Evolutionary conservation across 2,797 vertebrate species (phyloP).

Genomic region (Acrossocheilus fasciatus): DNA sequence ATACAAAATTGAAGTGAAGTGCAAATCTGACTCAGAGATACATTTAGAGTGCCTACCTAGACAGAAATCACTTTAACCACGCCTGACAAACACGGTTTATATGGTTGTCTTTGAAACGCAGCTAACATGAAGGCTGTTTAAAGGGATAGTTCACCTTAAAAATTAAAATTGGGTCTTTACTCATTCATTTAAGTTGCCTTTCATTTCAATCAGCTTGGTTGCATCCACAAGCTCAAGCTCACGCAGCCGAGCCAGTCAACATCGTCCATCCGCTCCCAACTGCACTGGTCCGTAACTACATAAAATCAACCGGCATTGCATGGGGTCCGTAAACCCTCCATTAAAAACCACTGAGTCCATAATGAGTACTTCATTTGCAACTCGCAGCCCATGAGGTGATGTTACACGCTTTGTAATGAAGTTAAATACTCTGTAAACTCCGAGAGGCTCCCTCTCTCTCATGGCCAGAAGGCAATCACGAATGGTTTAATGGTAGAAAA

Average conservation of each 20-base stretch:
- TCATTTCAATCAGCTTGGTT: not conserved
- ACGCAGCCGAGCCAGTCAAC: not conserved
- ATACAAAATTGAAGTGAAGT: not conserved
- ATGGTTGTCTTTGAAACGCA: slow-evolving; percentile 8
- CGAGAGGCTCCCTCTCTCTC: not conserved
- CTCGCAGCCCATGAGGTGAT: not conserved
- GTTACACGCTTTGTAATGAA: slow-evolving; percentile 33
- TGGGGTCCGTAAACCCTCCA: slow-evolving; percentile 11
- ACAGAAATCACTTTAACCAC: slow-evolving; percentile 41
- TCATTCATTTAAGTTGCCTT: slow-evolving; percentile 25
- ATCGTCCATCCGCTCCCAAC: not conserved
- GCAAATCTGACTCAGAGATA: not conserved
- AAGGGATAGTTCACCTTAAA: not conserved
- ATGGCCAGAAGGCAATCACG: slow-evolving; percentile 21
- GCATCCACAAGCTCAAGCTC: not conserved
- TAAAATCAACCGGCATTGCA: slow-evolving; percentile 17
- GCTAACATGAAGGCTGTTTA: slow-evolving; percentile 4
- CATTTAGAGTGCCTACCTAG: slow-evolving; percentile 21
- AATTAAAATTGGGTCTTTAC: not conserved
- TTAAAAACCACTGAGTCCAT: slow-evolving; percentile 3
- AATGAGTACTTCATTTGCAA: slow-evolving; percentile 9
- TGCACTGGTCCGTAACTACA: slow-evolving; percentile 1
- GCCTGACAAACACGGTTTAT: slow-evolving; percentile 9
- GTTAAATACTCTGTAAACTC: slow-evolving; percentile 41
- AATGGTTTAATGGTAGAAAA: slow-evolving; percentile 9